phyloP scores from a whole-genome alignment of 2,888 invertebrate species.

The Sarcophaga caerulescens region DNA sequence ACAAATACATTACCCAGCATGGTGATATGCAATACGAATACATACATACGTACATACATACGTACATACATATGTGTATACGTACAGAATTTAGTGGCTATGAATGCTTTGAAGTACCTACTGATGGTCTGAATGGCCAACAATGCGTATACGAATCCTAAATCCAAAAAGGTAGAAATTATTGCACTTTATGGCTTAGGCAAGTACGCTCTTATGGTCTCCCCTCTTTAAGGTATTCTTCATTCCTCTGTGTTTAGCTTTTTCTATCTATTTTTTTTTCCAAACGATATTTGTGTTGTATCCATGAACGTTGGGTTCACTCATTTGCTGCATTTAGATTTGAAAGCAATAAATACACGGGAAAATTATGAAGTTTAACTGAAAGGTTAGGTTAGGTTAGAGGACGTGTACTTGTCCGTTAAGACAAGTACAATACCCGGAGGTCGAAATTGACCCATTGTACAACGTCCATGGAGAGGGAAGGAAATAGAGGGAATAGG shows the following conservation, averaged over 20 bases:
- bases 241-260: not conserved
- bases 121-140: conserved; percentile 53
- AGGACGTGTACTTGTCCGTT: too few species aligned
- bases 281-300: conserved; percentile 10
- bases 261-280: not conserved
- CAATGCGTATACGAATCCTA: conserved; percentile 57
- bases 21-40: not conserved
- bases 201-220: conserved; percentile 38
- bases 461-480: too few species aligned
- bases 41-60: not conserved
- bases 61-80: too few species aligned
- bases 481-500: too few species aligned
- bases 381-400: too few species aligned
- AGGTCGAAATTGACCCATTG: too few species aligned
- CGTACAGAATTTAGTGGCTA: not conserved
- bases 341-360: too few species aligned
- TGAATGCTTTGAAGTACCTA: conserved; percentile 4
- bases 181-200: conserved; percentile 44
- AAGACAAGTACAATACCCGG: too few species aligned
- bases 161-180: conserved; percentile 39
- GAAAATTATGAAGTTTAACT: too few species aligned
- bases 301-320: too few species aligned
- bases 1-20: not conserved
- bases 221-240: not conserved
- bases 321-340: too few species aligned